A percentile compares a stretch with the other conserved stretches of the same genome.
Conservation (phyloP, 2,888 invertebrate species). For the Rhagonycha lutea region DNA sequence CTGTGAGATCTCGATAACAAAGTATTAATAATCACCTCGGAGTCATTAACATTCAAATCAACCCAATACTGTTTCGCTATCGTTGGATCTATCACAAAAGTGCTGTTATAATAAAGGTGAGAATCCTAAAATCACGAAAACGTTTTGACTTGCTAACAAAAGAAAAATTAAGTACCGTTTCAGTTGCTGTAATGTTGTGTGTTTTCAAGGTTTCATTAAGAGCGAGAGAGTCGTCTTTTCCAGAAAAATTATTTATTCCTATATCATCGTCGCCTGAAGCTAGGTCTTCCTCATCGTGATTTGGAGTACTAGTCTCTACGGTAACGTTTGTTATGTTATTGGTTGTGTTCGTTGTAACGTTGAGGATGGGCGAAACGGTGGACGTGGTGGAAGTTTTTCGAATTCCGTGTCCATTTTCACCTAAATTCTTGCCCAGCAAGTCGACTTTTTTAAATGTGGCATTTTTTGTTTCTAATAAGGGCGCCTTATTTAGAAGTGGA, state of each 20-base stretch:
- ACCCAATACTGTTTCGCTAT: constrained; percentile 73
- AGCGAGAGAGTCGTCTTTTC: constrained; percentile 39
- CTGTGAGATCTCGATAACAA: constrained; percentile 83
- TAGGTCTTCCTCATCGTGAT: constrained; percentile 21
- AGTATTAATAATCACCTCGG: constrained; percentile 65
- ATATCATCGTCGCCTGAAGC: constrained; percentile 44
- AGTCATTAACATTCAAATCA: constrained; percentile 63
- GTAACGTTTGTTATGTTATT: neutral
- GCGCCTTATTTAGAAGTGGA: neutral
- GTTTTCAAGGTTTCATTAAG: constrained; percentile 52
- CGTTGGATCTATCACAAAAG: constrained; percentile 64
- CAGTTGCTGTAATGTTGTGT: constrained; percentile 56
- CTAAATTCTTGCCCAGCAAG: constrained; percentile 45
- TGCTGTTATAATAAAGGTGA: constrained; percentile 81
- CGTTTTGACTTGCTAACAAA: neutral
- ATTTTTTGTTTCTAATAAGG: neutral
- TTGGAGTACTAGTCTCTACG: neutral
- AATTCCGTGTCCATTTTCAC: constrained; percentile 59
- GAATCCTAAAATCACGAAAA: constrained; percentile 60
- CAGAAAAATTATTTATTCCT: constrained; percentile 49
- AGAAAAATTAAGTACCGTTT: constrained; percentile 39
- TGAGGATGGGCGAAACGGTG: constrained; percentile 2
- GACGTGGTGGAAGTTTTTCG: constrained; percentile 37
- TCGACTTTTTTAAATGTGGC: constrained; percentile 17
- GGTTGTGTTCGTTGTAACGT: neutral